These are phyloP conservation scores for Tautogolabrus adspersus DNA, from an alignment of 2,113 vertebrate species.

Conservation along the genomic window DNA sequence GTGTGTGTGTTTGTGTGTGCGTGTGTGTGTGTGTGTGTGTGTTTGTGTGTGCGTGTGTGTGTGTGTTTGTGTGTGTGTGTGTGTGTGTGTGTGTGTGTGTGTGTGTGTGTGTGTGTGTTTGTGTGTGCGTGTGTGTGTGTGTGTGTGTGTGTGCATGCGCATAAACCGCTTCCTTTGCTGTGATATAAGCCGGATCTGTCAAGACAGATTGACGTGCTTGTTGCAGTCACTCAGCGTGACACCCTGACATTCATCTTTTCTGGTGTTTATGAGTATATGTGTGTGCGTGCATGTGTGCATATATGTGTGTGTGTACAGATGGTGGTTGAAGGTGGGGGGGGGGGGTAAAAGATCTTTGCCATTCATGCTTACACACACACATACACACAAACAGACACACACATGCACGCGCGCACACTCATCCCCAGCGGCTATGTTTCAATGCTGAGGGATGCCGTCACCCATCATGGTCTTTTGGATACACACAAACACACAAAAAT, in stretches of 20 bases:
- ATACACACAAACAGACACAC: neutral
- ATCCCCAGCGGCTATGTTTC: conserved; percentile 80
- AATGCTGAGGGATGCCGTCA: conserved; percentile 49
- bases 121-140: conserved; percentile 20
- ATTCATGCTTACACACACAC: conserved; percentile 84
- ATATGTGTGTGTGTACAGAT: conserved; percentile 62
- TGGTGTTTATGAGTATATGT: conserved; percentile 62
- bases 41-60: conserved; percentile 1
- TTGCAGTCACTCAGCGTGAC: conserved; percentile 65
- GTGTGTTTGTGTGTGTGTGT: neutral
- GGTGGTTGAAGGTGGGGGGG: neutral
- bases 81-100: conserved; percentile 1
- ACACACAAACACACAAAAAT: conserved; percentile 11
- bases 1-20: conserved; percentile 5
- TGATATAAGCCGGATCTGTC: conserved; percentile 59
- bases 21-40: neutral
- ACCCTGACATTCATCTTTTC: conserved; percentile 80
- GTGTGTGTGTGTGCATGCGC: conserved; percentile 35
- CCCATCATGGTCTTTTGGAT: conserved; percentile 40
- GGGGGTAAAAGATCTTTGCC: conserved; percentile 85
- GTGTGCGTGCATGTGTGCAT: conserved; percentile 40
- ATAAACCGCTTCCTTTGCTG: neutral
- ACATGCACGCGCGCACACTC: conserved; percentile 31
- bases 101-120: neutral
- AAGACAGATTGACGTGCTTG: conserved; percentile 43